Evolutionary conservation across 2,888 invertebrate genomes (phyloP), one percentile per base, ranked within the genome.

Genomic region (Rhogogaster chlorosoma): DNA sequence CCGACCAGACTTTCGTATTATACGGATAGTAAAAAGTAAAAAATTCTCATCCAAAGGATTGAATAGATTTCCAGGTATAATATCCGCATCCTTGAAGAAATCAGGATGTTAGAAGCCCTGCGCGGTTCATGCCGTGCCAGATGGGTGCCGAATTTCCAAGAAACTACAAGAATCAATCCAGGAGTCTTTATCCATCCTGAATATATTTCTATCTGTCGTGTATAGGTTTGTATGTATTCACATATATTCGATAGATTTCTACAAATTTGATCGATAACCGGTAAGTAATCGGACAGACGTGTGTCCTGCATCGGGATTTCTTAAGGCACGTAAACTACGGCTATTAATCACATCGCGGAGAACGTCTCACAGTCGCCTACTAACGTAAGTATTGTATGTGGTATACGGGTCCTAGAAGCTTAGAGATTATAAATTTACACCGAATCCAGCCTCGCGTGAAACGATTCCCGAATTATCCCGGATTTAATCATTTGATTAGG

Each of bases 41-140:
- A 77, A 53, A 53, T 29, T 53, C 53, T n/a, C 7, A 77, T 77
- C 77, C 9, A 18, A 77, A 29, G 29, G 77, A 77, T 77, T 32
- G 53, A 77, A 77, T 53, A 15, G 49, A 77, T 29, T 77, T 53
- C 77, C 77, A 77, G 77, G 49, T 77, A 77, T n/a, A 77, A 77
- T 49, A 38, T 73, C 42, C n/a, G 71, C 49, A 29, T 61, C 22
- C 18, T 32, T 32, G 12, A 32, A 77, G n/a, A 53, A 77, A 49
- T 49, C 32, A 18, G 29, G 53, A 77, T 18, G 49, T 73, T 42
- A 22, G 38, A 73, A 42, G 32, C 29, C 49, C 53, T 2, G 53
- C 26, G 53, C 29, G 45, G 77, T 12, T 38, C 9, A 22, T 18
- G 22, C 71, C 22, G 22, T n/a, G 53, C n/a, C 53, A 53, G 53